phyloP scores from a whole-genome alignment of 2,888 invertebrate species.

The Latheticus oryzae region DNA sequence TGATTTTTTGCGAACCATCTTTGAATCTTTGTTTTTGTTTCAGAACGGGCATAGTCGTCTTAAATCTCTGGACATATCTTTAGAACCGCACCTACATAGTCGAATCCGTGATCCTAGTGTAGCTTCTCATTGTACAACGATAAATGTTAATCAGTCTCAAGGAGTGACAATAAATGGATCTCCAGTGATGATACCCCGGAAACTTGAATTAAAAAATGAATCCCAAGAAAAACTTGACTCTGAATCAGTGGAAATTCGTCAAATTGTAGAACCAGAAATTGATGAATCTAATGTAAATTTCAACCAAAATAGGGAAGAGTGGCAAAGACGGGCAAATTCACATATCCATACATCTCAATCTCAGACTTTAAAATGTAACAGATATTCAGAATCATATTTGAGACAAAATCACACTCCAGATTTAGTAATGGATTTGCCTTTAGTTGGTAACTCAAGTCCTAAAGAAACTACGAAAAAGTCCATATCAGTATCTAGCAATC shows the following conservation, averaged over 20 bases:
- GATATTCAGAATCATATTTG: constrained; percentile 61
- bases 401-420: constrained; percentile 77
- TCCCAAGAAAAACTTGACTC: constrained; percentile 32
- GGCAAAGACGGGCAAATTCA: constrained; percentile 72
- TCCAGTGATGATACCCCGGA: constrained; percentile 28
- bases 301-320: constrained; percentile 70
- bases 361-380: constrained; percentile 60
- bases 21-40: constrained; percentile 48
- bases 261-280: constrained; percentile 51
- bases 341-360: constrained; percentile 57
- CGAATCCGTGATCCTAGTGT: constrained; percentile 46
- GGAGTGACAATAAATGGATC: constrained; percentile 54
- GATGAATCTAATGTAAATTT: constrained; percentile 66
- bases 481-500: constrained; percentile 40
- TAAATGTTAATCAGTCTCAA: constrained; percentile 54
- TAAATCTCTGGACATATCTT: constrained; percentile 50
- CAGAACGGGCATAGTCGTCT: constrained; percentile 54
- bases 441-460: constrained; percentile 64
- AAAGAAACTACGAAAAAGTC: constrained; percentile 62
- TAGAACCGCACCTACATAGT: constrained; percentile 45
- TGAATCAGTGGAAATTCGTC: constrained; percentile 34
- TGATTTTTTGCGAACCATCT: neutral
- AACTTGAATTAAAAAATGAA: constrained; percentile 33
- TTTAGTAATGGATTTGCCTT: constrained; percentile 86
- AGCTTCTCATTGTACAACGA: constrained; percentile 55